These are phyloP conservation scores for Zhengitettix transpicula DNA, from an alignment of 2,888 invertebrate genomes.

Conservation along the genomic window DNA sequence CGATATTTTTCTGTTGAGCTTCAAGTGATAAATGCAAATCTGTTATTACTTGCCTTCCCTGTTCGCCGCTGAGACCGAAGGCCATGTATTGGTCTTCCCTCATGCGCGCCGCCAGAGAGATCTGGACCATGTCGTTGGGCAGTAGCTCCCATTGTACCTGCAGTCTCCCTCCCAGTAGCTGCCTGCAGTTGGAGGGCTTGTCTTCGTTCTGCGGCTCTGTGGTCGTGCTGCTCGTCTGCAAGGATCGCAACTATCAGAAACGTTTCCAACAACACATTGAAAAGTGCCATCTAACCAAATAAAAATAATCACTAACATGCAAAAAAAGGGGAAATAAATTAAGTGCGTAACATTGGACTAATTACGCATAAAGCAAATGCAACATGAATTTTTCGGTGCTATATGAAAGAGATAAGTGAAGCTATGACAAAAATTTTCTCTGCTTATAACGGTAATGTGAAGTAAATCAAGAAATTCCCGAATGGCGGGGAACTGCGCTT, in stretches of 20 bases:
- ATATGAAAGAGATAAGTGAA: no score
- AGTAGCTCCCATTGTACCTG: constrained; percentile 78
- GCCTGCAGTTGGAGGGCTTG: constrained; percentile 58
- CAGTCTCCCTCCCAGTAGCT: constrained; percentile 62
- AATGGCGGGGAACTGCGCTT: no score
- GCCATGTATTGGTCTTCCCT: constrained; percentile 75
- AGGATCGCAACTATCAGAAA: constrained; percentile 13
- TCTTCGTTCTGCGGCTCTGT: constrained; percentile 36
- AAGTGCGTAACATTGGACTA: no score
- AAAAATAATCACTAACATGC: no score
- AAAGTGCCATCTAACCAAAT: background rate
- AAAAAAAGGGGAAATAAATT: no score
- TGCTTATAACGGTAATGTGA: no score
- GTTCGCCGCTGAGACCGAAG: constrained; percentile 68
- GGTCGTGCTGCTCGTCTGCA: constrained; percentile 64
- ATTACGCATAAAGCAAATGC: no score
- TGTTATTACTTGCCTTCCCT: constrained; percentile 27
- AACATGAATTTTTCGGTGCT: no score
- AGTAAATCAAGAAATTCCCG: no score
- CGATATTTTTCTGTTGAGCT: no score
- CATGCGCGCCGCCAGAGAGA: constrained; percentile 62
- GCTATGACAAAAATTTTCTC: no score
- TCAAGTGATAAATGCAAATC: no score
- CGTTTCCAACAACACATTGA: background rate
- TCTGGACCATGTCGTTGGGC: constrained; percentile 52